These are phyloP conservation scores for Actinernus sp. DNA, from an alignment of 92 coral and sea anemone species.

Conservation along the genomic window DNA sequence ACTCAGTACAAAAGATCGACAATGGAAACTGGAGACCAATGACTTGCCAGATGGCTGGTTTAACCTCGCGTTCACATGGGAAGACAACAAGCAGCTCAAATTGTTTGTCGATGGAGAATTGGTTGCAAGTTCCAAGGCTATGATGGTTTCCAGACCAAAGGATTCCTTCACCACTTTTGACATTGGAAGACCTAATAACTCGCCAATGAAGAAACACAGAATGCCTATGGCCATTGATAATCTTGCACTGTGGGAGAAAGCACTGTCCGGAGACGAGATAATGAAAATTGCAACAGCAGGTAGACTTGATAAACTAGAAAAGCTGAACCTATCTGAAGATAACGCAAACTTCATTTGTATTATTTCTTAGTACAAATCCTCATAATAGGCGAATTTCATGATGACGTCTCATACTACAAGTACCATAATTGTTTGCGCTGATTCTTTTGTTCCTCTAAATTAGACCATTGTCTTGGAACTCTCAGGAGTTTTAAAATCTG, in stretches of 20 bases:
- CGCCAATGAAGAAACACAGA: conserved; percentile 57
- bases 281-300: conserved; percentile 41
- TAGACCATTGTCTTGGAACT: too few species aligned
- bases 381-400: too few species aligned
- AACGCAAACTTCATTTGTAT: too few species aligned
- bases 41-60: conserved; percentile 83
- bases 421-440: too few species aligned
- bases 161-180: conserved; percentile 70
- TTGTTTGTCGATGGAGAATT: conserved; percentile 71
- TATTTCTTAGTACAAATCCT: too few species aligned
- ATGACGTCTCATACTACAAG: too few species aligned
- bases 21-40: conserved; percentile 80
- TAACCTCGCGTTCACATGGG: conserved; percentile 91
- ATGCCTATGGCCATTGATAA: conserved; percentile 59
- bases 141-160: conserved; percentile 56
- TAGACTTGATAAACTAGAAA: too few species aligned
- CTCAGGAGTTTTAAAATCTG: too few species aligned
- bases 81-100: conserved; percentile 64
- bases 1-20: conserved; percentile 70
- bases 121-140: conserved; percentile 54
- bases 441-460: too few species aligned
- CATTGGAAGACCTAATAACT: conserved; percentile 88
- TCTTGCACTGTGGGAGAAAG: conserved; percentile 80
- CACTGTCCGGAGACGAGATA: conserved; percentile 63
- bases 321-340: too few species aligned